phyloP scores from a whole-genome alignment of 2,113 vertebrate species.

The Sprattus sprattus region DNA sequence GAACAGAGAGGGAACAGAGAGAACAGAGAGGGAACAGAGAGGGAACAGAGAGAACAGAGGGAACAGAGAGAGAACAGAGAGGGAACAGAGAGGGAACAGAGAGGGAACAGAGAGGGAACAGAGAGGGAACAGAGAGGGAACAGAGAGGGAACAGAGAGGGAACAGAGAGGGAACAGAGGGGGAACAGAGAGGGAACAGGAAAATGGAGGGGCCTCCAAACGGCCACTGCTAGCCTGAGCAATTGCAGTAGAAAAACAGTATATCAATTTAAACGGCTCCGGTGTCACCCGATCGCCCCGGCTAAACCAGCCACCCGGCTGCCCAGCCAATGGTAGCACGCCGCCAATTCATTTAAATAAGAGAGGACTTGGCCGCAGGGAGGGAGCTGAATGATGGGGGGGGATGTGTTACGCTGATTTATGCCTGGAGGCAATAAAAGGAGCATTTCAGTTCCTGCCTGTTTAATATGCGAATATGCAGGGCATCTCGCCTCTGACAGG shows the following conservation, averaged over 20 bases:
- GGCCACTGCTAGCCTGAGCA: slow-evolving; percentile 40
- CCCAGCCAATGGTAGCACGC: slow-evolving; percentile 87
- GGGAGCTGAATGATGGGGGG: slow-evolving; percentile 85
- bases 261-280: slow-evolving; percentile 54
- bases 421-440: slow-evolving; percentile 92
- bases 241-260: slow-evolving; percentile 56
- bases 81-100: not conserved
- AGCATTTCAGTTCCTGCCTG: slow-evolving; percentile 93
- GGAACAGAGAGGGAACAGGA: slow-evolving; percentile 12
- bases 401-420: slow-evolving; percentile 94
- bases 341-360: slow-evolving; percentile 94
- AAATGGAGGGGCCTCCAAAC: slow-evolving; percentile 29
- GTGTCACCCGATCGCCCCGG: slow-evolving; percentile 54
- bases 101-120: slow-evolving; percentile 14
- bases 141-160: not conserved
- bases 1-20: too few species aligned
- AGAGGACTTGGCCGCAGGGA: slow-evolving; percentile 90
- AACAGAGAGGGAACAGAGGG: slow-evolving; percentile 7
- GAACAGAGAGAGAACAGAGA: too few species aligned
- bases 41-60: slow-evolving; percentile 27
- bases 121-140: too few species aligned
- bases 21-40: not conserved
- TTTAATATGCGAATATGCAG: slow-evolving; percentile 97
- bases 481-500: slow-evolving; percentile 89
- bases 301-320: slow-evolving; percentile 75